Percentiles rank a stretch among this genome's conserved stretches.
phyloP scores from a whole-genome alignment of 1,140 invertebrate species.

The Leptinotarsa defecta region DNA sequence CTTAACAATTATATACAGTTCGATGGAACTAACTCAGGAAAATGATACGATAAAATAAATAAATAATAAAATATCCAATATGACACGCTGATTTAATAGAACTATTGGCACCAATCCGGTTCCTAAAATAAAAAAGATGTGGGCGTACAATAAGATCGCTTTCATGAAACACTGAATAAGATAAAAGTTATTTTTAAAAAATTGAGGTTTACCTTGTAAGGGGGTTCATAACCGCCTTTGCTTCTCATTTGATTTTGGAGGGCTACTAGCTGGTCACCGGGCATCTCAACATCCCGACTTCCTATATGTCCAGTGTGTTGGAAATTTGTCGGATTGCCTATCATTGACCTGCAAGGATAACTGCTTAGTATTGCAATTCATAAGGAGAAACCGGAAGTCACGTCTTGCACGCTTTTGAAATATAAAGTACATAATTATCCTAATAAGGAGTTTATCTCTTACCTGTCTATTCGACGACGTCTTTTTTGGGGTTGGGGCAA shows the following conservation, averaged over 20 bases:
- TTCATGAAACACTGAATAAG: not conserved
- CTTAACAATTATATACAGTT: constrained; percentile 11
- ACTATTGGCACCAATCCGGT: constrained; percentile 50
- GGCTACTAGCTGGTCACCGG: constrained; percentile 65
- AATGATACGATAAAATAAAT: constrained; percentile 17
- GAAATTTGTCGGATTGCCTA: constrained; percentile 81
- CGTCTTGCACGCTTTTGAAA: not conserved
- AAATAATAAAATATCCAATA: constrained; percentile 13
- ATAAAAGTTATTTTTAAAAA: not conserved
- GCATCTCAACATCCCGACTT: constrained; percentile 71
- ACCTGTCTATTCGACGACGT: constrained; percentile 53
- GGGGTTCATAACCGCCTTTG: constrained; percentile 75
- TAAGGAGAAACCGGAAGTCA: not conserved
- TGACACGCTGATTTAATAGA: not conserved
- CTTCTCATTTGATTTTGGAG: constrained; percentile 76
- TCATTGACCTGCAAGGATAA: constrained; percentile 67
- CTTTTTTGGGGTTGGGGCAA: constrained; percentile 61
- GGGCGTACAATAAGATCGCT: constrained; percentile 11
- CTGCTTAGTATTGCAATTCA: not conserved
- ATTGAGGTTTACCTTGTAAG: constrained; percentile 52
- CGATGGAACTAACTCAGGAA: not conserved
- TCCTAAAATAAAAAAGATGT: constrained; percentile 41
- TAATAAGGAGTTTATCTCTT: constrained; percentile 1
- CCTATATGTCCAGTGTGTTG: constrained; percentile 81
- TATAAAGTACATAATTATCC: not conserved